Conservation (phyloP, 2,888 invertebrate species). For the Lomographa bimaculata region DNA sequence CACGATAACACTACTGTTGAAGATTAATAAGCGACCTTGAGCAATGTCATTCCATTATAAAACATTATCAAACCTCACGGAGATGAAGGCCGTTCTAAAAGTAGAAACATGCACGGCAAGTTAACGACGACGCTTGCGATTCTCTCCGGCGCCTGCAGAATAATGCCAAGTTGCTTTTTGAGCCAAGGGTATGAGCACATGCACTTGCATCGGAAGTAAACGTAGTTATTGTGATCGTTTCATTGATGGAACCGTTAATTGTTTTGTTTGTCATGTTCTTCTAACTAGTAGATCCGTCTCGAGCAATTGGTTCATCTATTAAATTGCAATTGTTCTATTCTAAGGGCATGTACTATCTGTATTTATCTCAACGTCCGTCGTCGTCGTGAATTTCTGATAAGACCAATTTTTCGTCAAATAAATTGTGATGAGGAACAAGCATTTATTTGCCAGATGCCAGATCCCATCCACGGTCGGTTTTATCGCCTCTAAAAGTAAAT, state of each 20-base stretch:
- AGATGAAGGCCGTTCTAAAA: conserved; percentile 59
- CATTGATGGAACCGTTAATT: conserved; percentile 7
- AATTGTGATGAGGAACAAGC: too few relatives aligned
- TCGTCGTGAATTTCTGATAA: too few relatives aligned
- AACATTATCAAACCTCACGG: conserved; percentile 49
- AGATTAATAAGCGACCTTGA: conserved; percentile 61
- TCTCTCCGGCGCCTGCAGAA: conserved; percentile 16
- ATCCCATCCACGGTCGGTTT: too few relatives aligned
- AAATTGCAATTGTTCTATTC: too few relatives aligned
- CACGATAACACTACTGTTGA: conserved; percentile 22
- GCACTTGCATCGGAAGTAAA: conserved; percentile 12
- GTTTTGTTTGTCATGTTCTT: conserved; percentile 17
- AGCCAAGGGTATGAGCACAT: conserved; percentile 1
- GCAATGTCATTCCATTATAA: conserved; percentile 56
- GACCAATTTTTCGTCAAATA: too few relatives aligned
- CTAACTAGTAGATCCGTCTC: too few relatives aligned
- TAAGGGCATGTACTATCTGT: too few relatives aligned
- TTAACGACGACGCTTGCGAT: conserved; percentile 24
- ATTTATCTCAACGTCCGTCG: too few relatives aligned
- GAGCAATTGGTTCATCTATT: too few relatives aligned
- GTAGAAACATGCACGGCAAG: conserved; percentile 45
- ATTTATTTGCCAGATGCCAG: too few relatives aligned
- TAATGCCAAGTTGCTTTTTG: conserved; percentile 11
- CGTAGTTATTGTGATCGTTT: too few relatives aligned
- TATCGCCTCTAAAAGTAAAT: too few relatives aligned